Conservation (phyloP, 2,888 invertebrate species). For the Linyphia triangularis region DNA sequence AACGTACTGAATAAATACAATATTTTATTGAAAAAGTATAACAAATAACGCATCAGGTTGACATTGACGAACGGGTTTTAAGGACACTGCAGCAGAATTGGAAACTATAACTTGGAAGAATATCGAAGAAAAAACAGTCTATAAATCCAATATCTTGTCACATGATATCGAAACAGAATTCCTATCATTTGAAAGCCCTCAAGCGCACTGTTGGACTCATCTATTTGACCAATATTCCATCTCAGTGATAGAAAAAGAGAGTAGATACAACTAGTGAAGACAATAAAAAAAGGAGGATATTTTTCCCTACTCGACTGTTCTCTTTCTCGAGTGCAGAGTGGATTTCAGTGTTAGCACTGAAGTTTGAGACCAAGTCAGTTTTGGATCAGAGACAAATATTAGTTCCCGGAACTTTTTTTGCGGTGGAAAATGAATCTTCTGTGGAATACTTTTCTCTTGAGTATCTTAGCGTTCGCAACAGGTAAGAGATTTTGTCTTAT, state of each 20-base stretch:
- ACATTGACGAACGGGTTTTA: slow-evolving; percentile 28
- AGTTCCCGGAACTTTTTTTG: slow-evolving; percentile 25
- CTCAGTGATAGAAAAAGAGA: slow-evolving; percentile 8
- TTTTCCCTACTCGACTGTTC: slow-evolving; percentile 4
- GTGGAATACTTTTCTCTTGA: slow-evolving; percentile 38
- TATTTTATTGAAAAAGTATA: slow-evolving; percentile 20
- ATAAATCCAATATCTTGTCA: neutral
- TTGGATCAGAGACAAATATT: slow-evolving; percentile 38
- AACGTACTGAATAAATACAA: slow-evolving; percentile 37
- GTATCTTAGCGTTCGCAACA: slow-evolving; percentile 27
- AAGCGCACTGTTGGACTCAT: slow-evolving; percentile 26
- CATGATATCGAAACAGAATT: slow-evolving; percentile 12
- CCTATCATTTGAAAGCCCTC: slow-evolving; percentile 37
- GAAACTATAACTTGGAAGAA: neutral
- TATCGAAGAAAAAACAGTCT: neutral
- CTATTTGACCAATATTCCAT: slow-evolving; percentile 49
- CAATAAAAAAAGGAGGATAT: slow-evolving; percentile 29
- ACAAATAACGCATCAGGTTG: slow-evolving; percentile 27
- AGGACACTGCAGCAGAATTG: neutral
- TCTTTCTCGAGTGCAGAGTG: slow-evolving; percentile 9
- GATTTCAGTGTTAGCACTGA: slow-evolving; percentile 37
- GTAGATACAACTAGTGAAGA: no score
- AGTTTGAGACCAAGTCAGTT: slow-evolving; percentile 7
- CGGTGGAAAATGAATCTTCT: slow-evolving; percentile 28
- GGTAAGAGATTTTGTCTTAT: slow-evolving; percentile 32